These are phyloP conservation scores for Aplysina aerophoba DNA, from an alignment of 37 sponge, comb jelly and placozoan genomes.

Conservation along the genomic window DNA sequence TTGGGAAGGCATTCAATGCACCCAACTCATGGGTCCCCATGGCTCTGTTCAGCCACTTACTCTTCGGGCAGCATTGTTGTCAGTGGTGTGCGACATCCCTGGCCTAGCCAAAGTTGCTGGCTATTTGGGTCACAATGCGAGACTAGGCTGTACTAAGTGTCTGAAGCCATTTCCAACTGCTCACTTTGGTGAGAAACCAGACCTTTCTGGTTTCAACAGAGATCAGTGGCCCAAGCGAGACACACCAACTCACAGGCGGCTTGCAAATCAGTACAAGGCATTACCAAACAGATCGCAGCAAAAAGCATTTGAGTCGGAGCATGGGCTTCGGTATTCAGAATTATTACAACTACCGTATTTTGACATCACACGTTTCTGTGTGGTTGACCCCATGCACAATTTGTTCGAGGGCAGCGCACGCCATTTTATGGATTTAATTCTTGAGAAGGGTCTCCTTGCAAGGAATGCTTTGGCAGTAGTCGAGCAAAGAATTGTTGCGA, in stretches of 20 bases:
- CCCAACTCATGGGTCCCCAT: no score
- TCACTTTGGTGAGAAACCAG: background rate
- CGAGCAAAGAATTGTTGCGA: constrained; percentile 2
- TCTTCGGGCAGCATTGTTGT: background rate
- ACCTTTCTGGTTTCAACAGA: constrained; percentile 28
- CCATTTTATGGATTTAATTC: constrained; percentile 29
- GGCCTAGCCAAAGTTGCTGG: constrained; percentile 3
- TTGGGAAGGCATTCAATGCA: background rate
- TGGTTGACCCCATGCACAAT: constrained; percentile 68
- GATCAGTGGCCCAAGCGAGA: constrained; percentile 20
- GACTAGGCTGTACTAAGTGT: constrained; percentile 24
- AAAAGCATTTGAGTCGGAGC: background rate
- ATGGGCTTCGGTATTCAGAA: constrained; percentile 12
- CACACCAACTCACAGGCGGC: background rate
- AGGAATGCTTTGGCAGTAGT: background rate
- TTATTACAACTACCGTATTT: constrained; percentile 30
- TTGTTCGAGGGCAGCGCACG: constrained; percentile 45
- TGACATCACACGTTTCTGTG: constrained; percentile 35
- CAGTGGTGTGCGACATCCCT: constrained; percentile 33
- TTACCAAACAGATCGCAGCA: background rate
- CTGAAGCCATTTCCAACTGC: constrained; percentile 5
- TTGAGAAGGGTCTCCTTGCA: constrained; percentile 1
- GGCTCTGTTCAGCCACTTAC: background rate
- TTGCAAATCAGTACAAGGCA: background rate
- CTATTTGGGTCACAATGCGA: constrained; percentile 7